These are phyloP conservation scores for Drosophila quinaria DNA, from an alignment of 2,888 invertebrate species.

Conservation along the genomic window DNA sequence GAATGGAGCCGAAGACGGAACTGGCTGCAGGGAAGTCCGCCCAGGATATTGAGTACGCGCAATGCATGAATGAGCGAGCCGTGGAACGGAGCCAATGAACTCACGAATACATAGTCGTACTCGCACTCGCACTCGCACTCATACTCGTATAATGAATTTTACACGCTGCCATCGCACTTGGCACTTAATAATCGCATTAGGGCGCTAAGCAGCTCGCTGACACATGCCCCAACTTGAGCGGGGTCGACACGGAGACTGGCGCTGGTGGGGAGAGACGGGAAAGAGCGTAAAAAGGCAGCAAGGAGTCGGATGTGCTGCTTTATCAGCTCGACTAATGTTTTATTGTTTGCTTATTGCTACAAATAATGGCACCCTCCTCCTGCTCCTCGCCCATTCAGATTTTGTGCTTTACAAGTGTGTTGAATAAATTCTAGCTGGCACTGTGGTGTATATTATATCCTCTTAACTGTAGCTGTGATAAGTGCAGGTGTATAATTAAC, in stretches of 20 bases:
- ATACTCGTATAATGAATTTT: constrained; percentile 75
- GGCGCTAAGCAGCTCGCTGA: constrained; percentile 77
- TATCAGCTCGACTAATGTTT: constrained; percentile 69
- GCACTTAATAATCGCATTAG: constrained; percentile 81
- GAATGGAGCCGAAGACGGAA: constrained; percentile 1
- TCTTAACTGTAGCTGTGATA: constrained; percentile 35
- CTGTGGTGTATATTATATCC: constrained; percentile 10
- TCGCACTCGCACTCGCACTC: too few relatives aligned
- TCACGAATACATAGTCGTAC: constrained; percentile 26
- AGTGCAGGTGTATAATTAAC: constrained; percentile 62
- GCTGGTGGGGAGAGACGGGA: too few relatives aligned
- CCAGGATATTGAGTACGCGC: constrained; percentile 79
- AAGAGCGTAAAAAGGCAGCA: background rate
- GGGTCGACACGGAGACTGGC: background rate
- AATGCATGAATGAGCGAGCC: constrained; percentile 70
- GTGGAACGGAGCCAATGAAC: constrained; percentile 58
- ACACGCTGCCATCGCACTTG: constrained; percentile 70
- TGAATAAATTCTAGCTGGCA: constrained; percentile 29
- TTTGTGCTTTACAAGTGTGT: constrained; percentile 27
- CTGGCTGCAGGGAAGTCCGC: constrained; percentile 8
- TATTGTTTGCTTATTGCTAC: constrained; percentile 77
- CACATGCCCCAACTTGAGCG: constrained; percentile 44
- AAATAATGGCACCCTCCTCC: constrained; percentile 51
- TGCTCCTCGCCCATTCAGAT: background rate
- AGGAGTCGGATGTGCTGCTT: constrained; percentile 31